phyloP scores from a whole-genome alignment of 1,140 invertebrate species.

The Berghia stephanieae region DNA sequence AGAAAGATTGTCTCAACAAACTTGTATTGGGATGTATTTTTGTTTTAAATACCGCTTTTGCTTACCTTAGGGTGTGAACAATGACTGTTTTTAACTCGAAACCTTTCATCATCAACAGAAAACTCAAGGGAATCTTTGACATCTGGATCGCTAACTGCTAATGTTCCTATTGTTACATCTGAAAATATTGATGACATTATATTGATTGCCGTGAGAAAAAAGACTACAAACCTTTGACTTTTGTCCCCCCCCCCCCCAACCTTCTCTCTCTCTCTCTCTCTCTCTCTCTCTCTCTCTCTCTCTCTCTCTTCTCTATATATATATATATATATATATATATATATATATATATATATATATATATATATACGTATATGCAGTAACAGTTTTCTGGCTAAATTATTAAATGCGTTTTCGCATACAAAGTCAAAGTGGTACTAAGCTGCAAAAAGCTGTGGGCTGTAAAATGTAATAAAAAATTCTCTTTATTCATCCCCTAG shows the following conservation, averaged over 20 bases:
- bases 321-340: conserved; percentile 1
- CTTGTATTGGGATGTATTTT: too few relatives aligned
- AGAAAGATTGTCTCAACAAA: too few relatives aligned
- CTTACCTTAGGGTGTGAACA: conserved; percentile 37
- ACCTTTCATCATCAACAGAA: conserved; percentile 23
- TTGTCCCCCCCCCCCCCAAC: neutral
- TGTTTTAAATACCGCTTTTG: neutral
- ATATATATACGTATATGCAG: neutral
- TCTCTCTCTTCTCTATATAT: neutral
- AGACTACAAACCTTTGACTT: neutral
- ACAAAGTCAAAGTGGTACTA: too few relatives aligned
- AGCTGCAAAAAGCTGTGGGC: too few relatives aligned
- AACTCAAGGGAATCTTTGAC: conserved; percentile 35
- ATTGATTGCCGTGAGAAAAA: neutral
- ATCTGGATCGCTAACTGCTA: conserved; percentile 48
- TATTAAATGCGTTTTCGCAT: too few relatives aligned
- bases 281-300: conserved; percentile 14
- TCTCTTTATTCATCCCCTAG: too few relatives aligned
- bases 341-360: neutral
- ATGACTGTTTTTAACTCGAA: conserved; percentile 30
- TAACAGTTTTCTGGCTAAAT: too few relatives aligned
- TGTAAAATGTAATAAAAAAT: too few relatives aligned
- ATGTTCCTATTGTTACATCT: conserved; percentile 41
- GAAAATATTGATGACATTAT: conserved; percentile 13
- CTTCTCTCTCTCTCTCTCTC: neutral